Conservation (phyloP, 2,113 vertebrate species). For the Struthidea cinerea region DNA sequence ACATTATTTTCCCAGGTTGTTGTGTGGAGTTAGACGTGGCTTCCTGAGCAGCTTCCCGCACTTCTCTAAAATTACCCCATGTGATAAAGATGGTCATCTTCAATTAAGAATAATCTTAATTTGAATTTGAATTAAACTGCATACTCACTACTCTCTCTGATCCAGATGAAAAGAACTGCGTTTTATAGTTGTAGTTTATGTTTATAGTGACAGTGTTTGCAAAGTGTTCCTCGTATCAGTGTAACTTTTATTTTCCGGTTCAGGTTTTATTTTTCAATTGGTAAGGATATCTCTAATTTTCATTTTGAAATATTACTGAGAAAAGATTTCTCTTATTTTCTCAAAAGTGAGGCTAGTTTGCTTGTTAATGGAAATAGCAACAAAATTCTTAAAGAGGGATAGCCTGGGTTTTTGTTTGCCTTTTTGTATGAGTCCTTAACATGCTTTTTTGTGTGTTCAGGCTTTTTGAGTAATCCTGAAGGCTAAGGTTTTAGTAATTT, state of each 20-base stretch:
- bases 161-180: background rate
- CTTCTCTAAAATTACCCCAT: background rate
- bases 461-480: background rate
- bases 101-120: background rate
- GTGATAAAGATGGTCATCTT: background rate
- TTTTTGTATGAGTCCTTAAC: background rate
- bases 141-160: background rate
- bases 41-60: background rate
- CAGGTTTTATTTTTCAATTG: fast-evolving
- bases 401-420: background rate
- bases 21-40: background rate
- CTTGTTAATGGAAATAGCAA: background rate
- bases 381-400: background rate
- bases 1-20: background rate
- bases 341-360: background rate
- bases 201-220: background rate
- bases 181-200: background rate
- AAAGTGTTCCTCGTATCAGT: background rate
- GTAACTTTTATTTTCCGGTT: background rate
- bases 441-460: background rate
- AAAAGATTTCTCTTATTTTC: background rate
- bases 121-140: background rate
- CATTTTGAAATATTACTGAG: background rate
- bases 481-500: conserved; percentile 8
- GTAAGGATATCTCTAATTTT: background rate